Conservation (phyloP, 2,888 invertebrate species). For the Tineola bisselliella region DNA sequence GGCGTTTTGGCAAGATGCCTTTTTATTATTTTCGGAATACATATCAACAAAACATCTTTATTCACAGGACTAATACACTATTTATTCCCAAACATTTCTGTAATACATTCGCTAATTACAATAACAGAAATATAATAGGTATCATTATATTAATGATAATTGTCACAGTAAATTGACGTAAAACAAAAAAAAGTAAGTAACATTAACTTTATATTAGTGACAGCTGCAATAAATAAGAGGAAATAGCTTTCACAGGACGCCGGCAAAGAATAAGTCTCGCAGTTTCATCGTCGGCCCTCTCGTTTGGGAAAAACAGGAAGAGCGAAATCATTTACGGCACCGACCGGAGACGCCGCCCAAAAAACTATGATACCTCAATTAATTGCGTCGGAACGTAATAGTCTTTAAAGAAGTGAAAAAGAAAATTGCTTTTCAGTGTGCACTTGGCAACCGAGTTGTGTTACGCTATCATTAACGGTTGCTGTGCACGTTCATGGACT, state of each 20-base stretch:
- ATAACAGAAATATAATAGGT: no score
- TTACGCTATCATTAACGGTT: not conserved
- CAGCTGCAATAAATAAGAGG: slow-evolving; percentile 18
- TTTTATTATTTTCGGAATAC: not conserved
- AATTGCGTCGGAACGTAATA: slow-evolving; percentile 14
- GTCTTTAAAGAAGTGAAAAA: slow-evolving; percentile 8
- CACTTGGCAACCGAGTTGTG: not conserved
- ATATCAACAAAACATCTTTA: not conserved
- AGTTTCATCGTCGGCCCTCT: slow-evolving; percentile 12
- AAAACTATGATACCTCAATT: slow-evolving; percentile 27
- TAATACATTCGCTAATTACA: no score
- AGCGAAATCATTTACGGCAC: slow-evolving; percentile 48
- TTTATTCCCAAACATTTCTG: not conserved
- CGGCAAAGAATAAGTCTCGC: slow-evolving; percentile 11
- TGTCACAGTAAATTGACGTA: not conserved
- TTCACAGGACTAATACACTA: not conserved
- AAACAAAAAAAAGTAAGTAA: not conserved
- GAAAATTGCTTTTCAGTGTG: slow-evolving; percentile 2
- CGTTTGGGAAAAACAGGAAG: slow-evolving; percentile 35
- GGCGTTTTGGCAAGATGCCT: slow-evolving; percentile 9
- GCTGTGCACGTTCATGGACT: not conserved
- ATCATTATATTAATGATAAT: not conserved
- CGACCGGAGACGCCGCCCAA: slow-evolving; percentile 40
- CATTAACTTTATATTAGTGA: slow-evolving; percentile 2
- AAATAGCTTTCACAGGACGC: not conserved